Evolutionary conservation across 2,888 invertebrate species (phyloP), one percentile per base, ranked within the genome.

Genomic region (Standfussiana lucernea): DNA sequence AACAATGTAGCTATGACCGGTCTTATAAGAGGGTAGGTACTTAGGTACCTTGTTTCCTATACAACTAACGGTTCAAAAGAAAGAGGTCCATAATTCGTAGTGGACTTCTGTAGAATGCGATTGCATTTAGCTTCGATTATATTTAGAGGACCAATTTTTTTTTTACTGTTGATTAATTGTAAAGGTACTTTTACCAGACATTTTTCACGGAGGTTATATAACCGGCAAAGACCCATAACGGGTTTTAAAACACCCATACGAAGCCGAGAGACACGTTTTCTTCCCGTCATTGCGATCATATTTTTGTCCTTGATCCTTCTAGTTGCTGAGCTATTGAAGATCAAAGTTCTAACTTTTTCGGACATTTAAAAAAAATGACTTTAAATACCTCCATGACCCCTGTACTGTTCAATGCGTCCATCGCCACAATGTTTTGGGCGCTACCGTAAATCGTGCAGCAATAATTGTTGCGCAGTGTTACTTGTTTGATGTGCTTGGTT

Each of bases 1-100:
- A 65, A 77, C 69, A 68, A 72, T 72, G 82, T 77, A 72, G 56
- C 47, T 35, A 24, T 40, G 53, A 62, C 67, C 68, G 80, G 79
- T 79, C 73, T 32, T 79, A 0, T 32, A 80, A n/a, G 40, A 68
- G 15, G 45, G 15, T n/a, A n/a, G n/a, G n/a, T n/a, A n/a, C n/a
- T n/a, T n/a, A n/a, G n/a, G n/a, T 35, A 50, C 21, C 61, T 53
- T 28, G 40, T 37, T 80, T 69, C 68, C 56, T 59, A 21, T 56
- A 59, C 68, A 10, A 79, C 37, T 79, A 80, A 74, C 74, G 56
- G 80, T 68, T 59, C 24, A 4, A 21, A 28, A 42, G 64, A 24
- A 35, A 65, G 15, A 66, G 15, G 28, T 15, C 28, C 35, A 37
- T n/a, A 42, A 42, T 37, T 45, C 18, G n/a, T 32, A 37, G 42